Evolutionary conservation across 2,113 vertebrate genomes (phyloP).

Genomic region (Hydropotes inermis): DNA sequence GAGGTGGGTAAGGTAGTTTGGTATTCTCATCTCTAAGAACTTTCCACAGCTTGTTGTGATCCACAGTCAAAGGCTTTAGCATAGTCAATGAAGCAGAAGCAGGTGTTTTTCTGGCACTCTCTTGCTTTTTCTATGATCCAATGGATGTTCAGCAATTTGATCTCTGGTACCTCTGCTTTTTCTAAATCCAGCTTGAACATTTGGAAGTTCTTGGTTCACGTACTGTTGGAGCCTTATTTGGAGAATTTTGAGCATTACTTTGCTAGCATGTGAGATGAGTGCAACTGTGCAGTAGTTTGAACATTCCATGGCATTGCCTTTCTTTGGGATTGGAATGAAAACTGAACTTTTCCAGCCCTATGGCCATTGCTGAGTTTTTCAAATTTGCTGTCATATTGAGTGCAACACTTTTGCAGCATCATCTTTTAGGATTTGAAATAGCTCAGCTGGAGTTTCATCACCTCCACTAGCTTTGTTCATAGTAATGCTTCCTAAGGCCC

Average conservation of each 20-base stretch:
- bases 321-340: neutral
- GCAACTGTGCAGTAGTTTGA: neutral
- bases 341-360: neutral
- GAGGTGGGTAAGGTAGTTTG: neutral
- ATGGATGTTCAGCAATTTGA: neutral
- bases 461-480: neutral
- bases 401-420: neutral
- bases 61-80: neutral
- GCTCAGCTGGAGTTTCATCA: neutral
- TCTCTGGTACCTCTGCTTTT: neutral
- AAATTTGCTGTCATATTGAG: neutral
- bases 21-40: neutral
- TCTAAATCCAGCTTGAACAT: neutral
- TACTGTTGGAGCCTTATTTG: neutral
- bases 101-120: neutral
- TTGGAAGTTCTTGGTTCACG: neutral
- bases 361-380: neutral
- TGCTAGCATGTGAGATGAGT: neutral
- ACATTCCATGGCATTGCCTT: neutral
- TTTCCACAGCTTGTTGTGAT: neutral
- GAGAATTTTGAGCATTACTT: neutral
- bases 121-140: neutral
- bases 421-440: neutral
- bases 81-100: neutral
- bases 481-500: neutral